Evolutionary conservation across 2,888 invertebrate genomes (phyloP).

Genomic region (Cancer borealis): DNA sequence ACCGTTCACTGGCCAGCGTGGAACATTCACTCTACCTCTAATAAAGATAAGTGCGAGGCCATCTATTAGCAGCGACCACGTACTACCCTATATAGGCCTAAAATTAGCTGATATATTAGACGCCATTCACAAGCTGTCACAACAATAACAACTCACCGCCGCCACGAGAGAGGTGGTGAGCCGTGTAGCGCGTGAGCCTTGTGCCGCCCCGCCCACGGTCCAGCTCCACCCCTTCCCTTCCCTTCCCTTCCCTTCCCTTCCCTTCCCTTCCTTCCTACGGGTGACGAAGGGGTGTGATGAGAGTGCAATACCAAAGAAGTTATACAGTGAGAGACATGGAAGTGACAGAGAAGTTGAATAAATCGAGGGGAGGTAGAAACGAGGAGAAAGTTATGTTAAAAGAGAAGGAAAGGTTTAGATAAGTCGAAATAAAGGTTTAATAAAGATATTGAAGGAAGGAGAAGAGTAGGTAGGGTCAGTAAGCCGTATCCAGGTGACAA

Average conservation of each 20-base stretch:
- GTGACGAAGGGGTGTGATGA: neutral
- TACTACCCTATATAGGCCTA: conserved; percentile 41
- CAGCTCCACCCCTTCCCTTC: neutral
- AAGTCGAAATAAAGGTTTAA: neutral
- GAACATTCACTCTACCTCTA: conserved; percentile 28
- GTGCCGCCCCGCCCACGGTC: conserved; percentile 23
- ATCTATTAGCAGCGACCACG: conserved; percentile 44
- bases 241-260: neutral
- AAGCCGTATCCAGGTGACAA: neutral
- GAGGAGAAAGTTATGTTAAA: neutral
- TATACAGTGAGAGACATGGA: neutral
- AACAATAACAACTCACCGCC: conserved; percentile 51
- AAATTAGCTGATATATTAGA: conserved; percentile 55
- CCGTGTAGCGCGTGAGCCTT: conserved; percentile 16
- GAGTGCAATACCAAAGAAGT: neutral
- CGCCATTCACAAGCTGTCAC: conserved; percentile 55
- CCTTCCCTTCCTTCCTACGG: conserved; percentile 42
- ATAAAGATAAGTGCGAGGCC: conserved; percentile 48
- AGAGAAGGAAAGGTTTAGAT: neutral
- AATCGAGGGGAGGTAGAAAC: neutral
- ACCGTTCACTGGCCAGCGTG: neutral
- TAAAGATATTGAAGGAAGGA: neutral
- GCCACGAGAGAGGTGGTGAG: conserved; percentile 25
- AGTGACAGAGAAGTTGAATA: conserved; percentile 33
- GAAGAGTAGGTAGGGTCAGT: neutral